Evolutionary conservation across 1,140 invertebrate species (phyloP).

Genomic region (Hycleus cichorii): DNA sequence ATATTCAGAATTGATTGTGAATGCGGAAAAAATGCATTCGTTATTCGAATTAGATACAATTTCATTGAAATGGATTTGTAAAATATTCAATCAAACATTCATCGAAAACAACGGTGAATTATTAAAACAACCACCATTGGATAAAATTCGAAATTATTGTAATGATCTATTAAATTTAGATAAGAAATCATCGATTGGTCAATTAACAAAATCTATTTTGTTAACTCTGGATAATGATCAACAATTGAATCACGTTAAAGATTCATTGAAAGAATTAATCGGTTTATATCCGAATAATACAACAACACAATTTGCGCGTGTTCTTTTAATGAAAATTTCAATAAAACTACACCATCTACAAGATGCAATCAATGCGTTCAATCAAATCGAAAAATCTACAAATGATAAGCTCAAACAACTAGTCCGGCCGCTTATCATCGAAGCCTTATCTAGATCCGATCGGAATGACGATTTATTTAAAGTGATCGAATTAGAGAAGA

Average conservation of each 20-base stretch:
- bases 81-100: conserved; percentile 47
- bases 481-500: conserved; percentile 39
- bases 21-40: conserved; percentile 45
- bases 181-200: conserved; percentile 49
- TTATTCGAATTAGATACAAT: conserved; percentile 45
- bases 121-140: conserved; percentile 29
- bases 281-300: conserved; percentile 28
- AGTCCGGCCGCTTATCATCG: conserved; percentile 35
- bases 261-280: not conserved
- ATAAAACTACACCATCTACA: conserved; percentile 51
- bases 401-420: conserved; percentile 31
- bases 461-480: conserved; percentile 46
- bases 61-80: conserved; percentile 55
- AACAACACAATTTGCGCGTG: conserved; percentile 35
- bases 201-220: conserved; percentile 53
- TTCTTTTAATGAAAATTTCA: conserved; percentile 46
- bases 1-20: conserved; percentile 40
- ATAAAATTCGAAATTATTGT: conserved; percentile 45
- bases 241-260: conserved; percentile 39
- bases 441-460: conserved; percentile 34
- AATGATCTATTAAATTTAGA: conserved; percentile 45
- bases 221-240: conserved; percentile 49
- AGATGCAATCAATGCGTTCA: conserved; percentile 47
- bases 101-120: conserved; percentile 33
- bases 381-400: conserved; percentile 33